These are phyloP conservation scores for Gortyna flavago DNA, from an alignment of 2,888 invertebrate species.

Conservation along the genomic window DNA sequence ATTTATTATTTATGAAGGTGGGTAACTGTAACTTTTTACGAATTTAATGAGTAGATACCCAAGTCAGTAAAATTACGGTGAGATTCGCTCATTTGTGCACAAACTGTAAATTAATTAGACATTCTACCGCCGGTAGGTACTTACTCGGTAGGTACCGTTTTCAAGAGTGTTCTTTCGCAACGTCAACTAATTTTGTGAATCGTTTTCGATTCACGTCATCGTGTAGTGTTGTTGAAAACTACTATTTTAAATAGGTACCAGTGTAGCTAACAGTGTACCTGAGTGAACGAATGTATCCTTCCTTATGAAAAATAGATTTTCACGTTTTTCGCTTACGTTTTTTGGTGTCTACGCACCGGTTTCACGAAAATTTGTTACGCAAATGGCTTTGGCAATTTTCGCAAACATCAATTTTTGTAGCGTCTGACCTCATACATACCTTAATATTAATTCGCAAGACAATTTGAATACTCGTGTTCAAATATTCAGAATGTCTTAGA, in stretches of 20 bases:
- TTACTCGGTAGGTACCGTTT: slow-evolving; percentile 31
- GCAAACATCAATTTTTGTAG: slow-evolving; percentile 57
- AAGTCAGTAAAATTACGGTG: slow-evolving; percentile 9
- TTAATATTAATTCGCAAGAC: slow-evolving; percentile 66
- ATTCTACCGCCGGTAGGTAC: slow-evolving; percentile 2
- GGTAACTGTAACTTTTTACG: not conserved
- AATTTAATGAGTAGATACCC: not conserved
- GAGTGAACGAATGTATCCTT: not conserved
- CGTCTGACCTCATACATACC: slow-evolving; percentile 55
- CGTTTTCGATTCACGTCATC: slow-evolving; percentile 69
- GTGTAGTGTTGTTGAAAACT: slow-evolving; percentile 23
- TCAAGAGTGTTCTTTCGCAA: slow-evolving; percentile 67
- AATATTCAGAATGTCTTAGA: slow-evolving; percentile 62
- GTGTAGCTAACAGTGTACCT: not conserved
- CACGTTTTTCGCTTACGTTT: slow-evolving; percentile 12
- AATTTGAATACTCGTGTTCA: slow-evolving; percentile 62
- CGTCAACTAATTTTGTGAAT: slow-evolving; percentile 61
- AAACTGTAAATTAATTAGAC: slow-evolving; percentile 38
- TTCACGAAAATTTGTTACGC: slow-evolving; percentile 47
- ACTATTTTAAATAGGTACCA: not conserved
- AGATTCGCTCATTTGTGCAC: slow-evolving; percentile 29
- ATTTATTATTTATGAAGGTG: not conserved
- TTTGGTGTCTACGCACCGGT: slow-evolving; percentile 14
- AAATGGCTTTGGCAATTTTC: slow-evolving; percentile 54
- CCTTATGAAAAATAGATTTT: not conserved